Base-by-base conservation (phyloP, 23 tunicate species). In the Phallusia fumigata region DNA sequence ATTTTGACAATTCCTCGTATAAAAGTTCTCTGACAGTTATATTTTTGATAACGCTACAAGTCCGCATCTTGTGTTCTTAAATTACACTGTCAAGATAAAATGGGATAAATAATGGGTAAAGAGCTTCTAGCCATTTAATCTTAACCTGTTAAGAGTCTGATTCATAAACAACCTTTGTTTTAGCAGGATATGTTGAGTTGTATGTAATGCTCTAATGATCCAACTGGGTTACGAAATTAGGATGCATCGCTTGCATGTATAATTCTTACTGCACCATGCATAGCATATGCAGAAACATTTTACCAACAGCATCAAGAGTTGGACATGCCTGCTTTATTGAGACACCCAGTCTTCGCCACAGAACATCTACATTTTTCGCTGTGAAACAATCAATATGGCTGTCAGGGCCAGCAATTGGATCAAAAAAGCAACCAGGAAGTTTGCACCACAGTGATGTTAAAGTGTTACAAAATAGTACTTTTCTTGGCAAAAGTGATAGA, bases 361-460 rank as follows among this genome's bases (percentile, higher is more conserved):
- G 13, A 58, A 11, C 28, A 24, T 8, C 69, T 6, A 21, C 69
- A 58, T 1, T 58, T 24, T 22, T 58, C 5, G 69, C 28, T 58
- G 26, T 58, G 26, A 58, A 58, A 21, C 28, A 22, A 24, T 24
- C 15, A 1, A 58, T 58, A 21, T 58, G 15, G 69, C 69, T 58
- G 26, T 58, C 69, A 21, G 28, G 28, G 28, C 26, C 26, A 58
- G 5, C 26, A 21, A 58, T 3, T 21, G 69, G 28, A 58, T 24
- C 8, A 6, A 21, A 21, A 21, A 58, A 58, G 28, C 69, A 58
- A 58, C 3, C 69, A 21, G 3, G 16, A 21, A 22, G 26, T 22
- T 58, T 58, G 69, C 26, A 58, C 28, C 69, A 58, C 69, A 58
- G 69, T 58, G 69, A 58, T 24, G 69, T 24, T 2, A 58, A 58